Base-by-base conservation (phyloP, 2,888 invertebrate genomes). In the Tricholauxania praeusta region DNA sequence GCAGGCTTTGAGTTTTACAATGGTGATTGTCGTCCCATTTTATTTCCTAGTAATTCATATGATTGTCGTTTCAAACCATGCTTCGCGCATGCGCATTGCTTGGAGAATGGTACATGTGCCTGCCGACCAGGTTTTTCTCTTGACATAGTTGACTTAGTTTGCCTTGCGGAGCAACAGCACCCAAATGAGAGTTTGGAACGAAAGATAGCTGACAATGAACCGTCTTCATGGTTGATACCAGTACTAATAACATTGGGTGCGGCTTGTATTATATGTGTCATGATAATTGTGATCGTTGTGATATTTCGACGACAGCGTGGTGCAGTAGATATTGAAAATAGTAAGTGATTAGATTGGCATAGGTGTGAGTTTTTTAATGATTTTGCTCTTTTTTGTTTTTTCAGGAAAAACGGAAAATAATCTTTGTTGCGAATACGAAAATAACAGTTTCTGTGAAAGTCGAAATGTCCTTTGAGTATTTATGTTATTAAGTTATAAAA, bases 31-130 rank as follows among this genome's bases (percentile, higher is more conserved):
- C 81, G 81, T 8, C 75, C 79, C 10, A 74, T 80, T 28, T 60
- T 81, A 53, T 84, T 84, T 71, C 78, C 79, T 52, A 83, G 82
- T 77, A 68, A 71, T 55, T 77, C 75, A 39, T 66, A 71, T n/a
- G 77, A 79, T 73, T 79, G 79, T 17, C 70, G 73, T 47, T 39
- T 72, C 10, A 72, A 68, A 10, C 60, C 76, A 0, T 76, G 77
- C n/a, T 28, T 39, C 14, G 70, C 69, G 32, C 17, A 69, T 17
- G 60, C 69, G 2, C 7, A 17, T 7, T 69, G 69, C 15, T 14
- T 52, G 17, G 39, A 39, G 17, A 69, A 60, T 22, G 69, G 69
- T 17, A 60, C 28, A n/a, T 69, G 69, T 39, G 51, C 22, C 15
- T 69, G 69, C 17, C 1, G 10, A 15, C 15, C 48, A 7, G 60